These are phyloP conservation scores for Lasioglossum zephyrum DNA, from an alignment of 2,888 invertebrate species.

Conservation along the genomic window DNA sequence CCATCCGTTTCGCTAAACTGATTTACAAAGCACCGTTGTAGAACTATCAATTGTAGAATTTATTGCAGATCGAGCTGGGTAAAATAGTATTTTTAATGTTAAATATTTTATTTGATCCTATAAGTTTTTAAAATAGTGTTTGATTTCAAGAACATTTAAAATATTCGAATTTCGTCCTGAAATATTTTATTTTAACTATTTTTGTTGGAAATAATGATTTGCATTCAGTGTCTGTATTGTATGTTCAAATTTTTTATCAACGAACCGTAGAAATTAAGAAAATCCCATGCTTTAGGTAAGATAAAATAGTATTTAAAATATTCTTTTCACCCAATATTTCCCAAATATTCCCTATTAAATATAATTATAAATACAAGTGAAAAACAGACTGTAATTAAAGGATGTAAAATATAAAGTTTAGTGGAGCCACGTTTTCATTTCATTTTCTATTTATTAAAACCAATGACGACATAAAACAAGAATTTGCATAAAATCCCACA, in stretches of 20 bases:
- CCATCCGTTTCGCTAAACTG: constrained; percentile 28
- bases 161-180: background rate
- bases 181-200: background rate
- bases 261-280: background rate
- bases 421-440: background rate
- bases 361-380: background rate
- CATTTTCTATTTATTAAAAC: background rate
- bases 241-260: background rate
- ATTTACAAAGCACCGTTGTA: background rate
- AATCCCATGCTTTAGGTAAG: too few species aligned
- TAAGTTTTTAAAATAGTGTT: background rate
- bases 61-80: background rate
- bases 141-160: background rate
- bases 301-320: too few species aligned
- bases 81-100: background rate
- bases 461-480: background rate
- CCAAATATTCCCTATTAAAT: too few species aligned
- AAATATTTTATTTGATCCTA: background rate
- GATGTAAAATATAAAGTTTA: background rate
- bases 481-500: background rate
- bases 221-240: background rate
- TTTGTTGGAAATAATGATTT: background rate
- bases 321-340: too few species aligned
- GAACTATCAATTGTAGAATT: background rate
- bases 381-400: background rate